A percentile compares a stretch with the other conserved stretches of the same genome.
Evolutionary conservation across 2,113 vertebrate genomes (phyloP).

Genomic region (Micromys minutus): DNA sequence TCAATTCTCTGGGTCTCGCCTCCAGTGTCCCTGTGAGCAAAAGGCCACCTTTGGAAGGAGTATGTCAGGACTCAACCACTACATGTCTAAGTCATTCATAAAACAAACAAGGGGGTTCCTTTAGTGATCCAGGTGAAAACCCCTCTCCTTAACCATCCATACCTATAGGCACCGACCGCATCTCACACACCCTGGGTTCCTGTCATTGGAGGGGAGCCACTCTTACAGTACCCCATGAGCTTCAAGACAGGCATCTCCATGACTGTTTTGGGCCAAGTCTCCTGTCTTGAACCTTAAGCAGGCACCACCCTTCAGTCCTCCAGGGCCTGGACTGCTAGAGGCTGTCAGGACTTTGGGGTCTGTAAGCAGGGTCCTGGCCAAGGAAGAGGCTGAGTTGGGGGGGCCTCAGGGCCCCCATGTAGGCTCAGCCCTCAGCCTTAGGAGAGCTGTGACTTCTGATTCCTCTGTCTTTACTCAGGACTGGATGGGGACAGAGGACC

Average conservation of each 20-base stretch:
- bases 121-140: neutral
- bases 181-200: neutral
- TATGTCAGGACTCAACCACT: no score
- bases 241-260: neutral
- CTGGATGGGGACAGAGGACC: neutral
- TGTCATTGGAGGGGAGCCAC: neutral
- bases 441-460: neutral
- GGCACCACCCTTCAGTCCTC: neutral
- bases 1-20: neutral
- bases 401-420: neutral
- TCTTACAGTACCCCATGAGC: neutral
- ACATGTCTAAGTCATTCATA: neutral
- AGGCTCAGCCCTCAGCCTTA: neutral
- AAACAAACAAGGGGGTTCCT: neutral
- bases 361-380: neutral
- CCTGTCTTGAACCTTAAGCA: neutral
- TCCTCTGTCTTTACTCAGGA: neutral
- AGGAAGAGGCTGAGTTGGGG: neutral
- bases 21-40: neutral
- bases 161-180: neutral
- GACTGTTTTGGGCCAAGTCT: neutral
- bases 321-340: neutral
- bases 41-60: neutral
- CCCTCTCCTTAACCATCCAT: no score
- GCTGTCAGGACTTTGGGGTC: neutral